Evolutionary conservation across 2,113 vertebrate genomes (phyloP).

Genomic region (Brachypodius melanocephalos): DNA sequence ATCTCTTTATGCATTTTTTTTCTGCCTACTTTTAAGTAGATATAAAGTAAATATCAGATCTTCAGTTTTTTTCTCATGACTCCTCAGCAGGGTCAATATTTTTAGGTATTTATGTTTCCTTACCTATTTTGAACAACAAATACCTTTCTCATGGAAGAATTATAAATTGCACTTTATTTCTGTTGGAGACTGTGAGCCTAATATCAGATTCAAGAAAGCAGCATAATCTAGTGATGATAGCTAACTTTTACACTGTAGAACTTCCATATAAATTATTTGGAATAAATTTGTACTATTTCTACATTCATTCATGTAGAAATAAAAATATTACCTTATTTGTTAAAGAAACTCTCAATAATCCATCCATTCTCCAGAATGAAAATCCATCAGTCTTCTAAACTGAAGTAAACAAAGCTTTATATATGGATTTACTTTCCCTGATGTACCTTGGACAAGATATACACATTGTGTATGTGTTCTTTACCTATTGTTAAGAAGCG

Average conservation of each 20-base stretch:
- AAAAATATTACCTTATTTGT: not conserved
- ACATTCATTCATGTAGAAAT: not conserved
- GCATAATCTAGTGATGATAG: not conserved
- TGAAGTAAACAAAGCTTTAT: not conserved
- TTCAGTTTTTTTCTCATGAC: not conserved
- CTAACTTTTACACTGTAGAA: not conserved
- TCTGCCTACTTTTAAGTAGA: not conserved
- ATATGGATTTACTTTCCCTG: not conserved
- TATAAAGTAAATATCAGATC: not conserved
- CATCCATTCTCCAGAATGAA: not conserved
- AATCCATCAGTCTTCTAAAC: not conserved
- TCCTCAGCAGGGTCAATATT: not conserved
- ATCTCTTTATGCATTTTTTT: not conserved
- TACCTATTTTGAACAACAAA: constrained; percentile 16
- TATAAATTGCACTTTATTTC: not conserved
- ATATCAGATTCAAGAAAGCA: not conserved
- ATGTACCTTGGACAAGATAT: not conserved
- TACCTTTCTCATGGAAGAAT: not conserved
- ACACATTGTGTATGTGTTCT: not conserved
- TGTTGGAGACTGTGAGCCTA: not conserved
- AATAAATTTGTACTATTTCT: not conserved
- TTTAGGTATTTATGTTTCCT: not conserved
- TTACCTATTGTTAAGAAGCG: not conserved
- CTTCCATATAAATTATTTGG: not conserved
- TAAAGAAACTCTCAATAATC: not conserved